Percentiles rank a stretch among this genome's conserved stretches.
phyloP scores from a whole-genome alignment of 2,113 vertebrate genomes.

The Canis aureus region DNA sequence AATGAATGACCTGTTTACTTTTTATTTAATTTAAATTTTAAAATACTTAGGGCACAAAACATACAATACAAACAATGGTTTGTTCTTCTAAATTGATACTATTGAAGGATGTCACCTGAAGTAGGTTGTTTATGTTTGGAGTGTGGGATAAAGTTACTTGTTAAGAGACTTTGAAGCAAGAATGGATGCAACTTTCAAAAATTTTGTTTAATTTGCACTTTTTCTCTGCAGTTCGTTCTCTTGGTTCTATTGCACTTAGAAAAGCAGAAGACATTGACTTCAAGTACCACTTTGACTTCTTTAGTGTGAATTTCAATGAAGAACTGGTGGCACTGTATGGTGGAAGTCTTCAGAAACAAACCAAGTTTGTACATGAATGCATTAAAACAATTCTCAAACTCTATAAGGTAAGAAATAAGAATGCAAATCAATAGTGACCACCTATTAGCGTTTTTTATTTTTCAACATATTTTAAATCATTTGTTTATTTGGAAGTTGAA shows the following conservation, averaged over 20 bases:
- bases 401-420: slow-evolving; percentile 92
- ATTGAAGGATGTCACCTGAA: neutral
- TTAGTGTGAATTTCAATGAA: slow-evolving; percentile 98
- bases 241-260: slow-evolving; percentile 96
- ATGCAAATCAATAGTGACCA: neutral
- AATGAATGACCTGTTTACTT: neutral
- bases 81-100: slow-evolving; percentile 2
- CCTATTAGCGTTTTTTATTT: neutral
- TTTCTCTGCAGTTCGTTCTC: slow-evolving; percentile 92
- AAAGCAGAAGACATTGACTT: slow-evolving; percentile 95
- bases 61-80: neutral
- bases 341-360: slow-evolving; percentile 95
- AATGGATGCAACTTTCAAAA: neutral
- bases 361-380: slow-evolving; percentile 96
- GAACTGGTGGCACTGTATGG: slow-evolving; percentile 98
- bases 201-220: neutral
- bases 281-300: slow-evolving; percentile 96
- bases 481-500: neutral
- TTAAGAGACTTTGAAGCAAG: neutral
- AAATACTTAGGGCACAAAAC: neutral
- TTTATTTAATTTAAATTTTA: slow-evolving; percentile 50
- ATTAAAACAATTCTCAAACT: slow-evolving; percentile 96
- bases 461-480: neutral
- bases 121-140: slow-evolving; percentile 9
- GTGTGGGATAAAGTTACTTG: neutral